Evolutionary conservation across 2,888 invertebrate species (phyloP).

Genomic region (Plebejus argus): DNA sequence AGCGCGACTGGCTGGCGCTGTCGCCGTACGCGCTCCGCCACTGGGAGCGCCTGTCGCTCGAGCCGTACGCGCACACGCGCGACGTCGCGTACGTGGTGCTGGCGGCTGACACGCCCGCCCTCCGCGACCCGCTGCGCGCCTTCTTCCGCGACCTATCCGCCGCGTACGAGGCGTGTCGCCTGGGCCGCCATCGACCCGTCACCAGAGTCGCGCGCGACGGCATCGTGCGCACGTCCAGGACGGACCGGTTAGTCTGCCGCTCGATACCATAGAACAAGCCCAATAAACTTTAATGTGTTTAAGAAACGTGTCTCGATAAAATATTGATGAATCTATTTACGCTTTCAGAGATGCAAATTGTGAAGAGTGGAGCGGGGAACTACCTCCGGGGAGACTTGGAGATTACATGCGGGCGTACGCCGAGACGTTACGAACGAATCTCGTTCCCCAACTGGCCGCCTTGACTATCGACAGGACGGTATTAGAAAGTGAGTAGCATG

Average conservation of each 20-base stretch:
- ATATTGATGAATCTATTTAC: not conserved
- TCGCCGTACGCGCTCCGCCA: conserved; percentile 97
- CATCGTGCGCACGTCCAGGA: conserved; percentile 85
- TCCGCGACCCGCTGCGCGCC: conserved; percentile 87
- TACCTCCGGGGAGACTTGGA: conserved; percentile 90
- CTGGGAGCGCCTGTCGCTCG: conserved; percentile 98
- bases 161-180: conserved; percentile 95
- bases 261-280: not conserved
- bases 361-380: conserved; percentile 94
- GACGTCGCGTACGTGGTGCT: conserved; percentile 97
- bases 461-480: conserved; percentile 64
- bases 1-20: conserved; percentile 96
- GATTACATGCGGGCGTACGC: conserved; percentile 94
- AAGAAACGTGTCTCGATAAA: not conserved
- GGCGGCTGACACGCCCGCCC: conserved; percentile 94
- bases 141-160: conserved; percentile 97
- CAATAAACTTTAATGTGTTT: too few relatives aligned
- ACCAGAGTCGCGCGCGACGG: conserved; percentile 92
- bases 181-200: conserved; percentile 96
- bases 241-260: conserved; percentile 46
- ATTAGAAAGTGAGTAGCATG: conserved; percentile 48
- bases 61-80: conserved; percentile 96
- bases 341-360: conserved; percentile 74
- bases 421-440: conserved; percentile 59
- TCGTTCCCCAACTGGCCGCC: conserved; percentile 65